Evolutionary conservation across 2,797 vertebrate genomes (phyloP).

Genomic region (Numenius phaeopus): DNA sequence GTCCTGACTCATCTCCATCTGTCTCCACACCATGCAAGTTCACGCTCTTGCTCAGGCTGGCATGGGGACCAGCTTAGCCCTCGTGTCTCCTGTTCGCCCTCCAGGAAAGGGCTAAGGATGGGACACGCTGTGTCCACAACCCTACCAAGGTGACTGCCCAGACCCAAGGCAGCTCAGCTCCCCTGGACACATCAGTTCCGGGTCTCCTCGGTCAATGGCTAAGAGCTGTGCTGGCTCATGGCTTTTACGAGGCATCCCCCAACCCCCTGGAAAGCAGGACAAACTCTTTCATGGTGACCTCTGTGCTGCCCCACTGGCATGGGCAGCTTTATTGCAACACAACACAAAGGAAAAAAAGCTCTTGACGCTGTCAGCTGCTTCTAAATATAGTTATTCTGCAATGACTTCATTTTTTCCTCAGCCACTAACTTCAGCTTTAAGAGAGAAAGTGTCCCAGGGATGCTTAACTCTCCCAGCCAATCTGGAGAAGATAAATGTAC

Average conservation of each 20-base stretch:
- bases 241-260: not conserved
- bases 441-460: not conserved
- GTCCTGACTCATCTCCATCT: not conserved
- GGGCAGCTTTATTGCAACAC: not conserved
- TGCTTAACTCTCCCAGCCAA: constrained; percentile 7
- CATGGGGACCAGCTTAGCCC: not conserved
- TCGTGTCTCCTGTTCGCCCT: not conserved
- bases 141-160: not conserved
- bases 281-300: constrained; percentile 10
- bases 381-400: constrained; percentile 36
- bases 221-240: not conserved
- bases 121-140: not conserved
- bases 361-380: not conserved
- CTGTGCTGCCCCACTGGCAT: not conserved
- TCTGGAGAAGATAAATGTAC: not conserved
- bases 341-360: constrained; percentile 47
- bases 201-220: not conserved
- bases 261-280: not conserved
- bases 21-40: not conserved
- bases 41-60: rapidly evolving
- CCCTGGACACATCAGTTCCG: not conserved
- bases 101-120: not conserved
- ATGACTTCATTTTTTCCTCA: constrained; percentile 47
- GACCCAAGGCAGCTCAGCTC: not conserved
- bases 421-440: constrained; percentile 8